Percentiles rank a stretch among this genome's conserved stretches.
phyloP scores from a whole-genome alignment of 2,797 vertebrate genomes.

The Cyclura pinguis region DNA sequence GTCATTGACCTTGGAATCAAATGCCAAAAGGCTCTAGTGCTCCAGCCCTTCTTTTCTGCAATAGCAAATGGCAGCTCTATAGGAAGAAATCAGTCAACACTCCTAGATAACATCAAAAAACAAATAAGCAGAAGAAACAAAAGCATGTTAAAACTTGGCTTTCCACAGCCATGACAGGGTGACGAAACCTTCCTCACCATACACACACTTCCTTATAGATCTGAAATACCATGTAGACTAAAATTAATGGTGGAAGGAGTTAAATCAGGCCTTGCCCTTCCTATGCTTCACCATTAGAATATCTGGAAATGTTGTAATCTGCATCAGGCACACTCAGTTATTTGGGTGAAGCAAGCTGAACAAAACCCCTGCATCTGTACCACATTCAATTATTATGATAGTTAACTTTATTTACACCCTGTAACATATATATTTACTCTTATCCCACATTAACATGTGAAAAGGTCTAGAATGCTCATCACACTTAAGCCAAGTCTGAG shows the following conservation, averaged over 20 bases:
- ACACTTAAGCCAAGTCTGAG: no score
- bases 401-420: no score
- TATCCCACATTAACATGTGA: no score
- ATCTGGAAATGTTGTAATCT: no score
- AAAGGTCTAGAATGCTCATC: no score
- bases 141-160: conserved; percentile 53
- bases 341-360: no score
- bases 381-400: no score
- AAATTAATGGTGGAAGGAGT: not conserved
- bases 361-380: no score
- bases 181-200: not conserved
- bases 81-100: conserved; percentile 60
- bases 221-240: not conserved
- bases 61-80: conserved; percentile 37
- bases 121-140: conserved; percentile 59
- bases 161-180: conserved; percentile 34
- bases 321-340: no score
- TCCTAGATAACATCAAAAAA: conserved; percentile 61
- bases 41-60: conserved; percentile 37
- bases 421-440: no score
- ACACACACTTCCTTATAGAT: not conserved
- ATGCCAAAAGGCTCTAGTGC: conserved; percentile 48
- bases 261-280: not conserved
- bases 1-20: conserved; percentile 39
- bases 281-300: no score